Percentiles rank a stretch among this genome's conserved stretches.
phyloP scores from a whole-genome alignment of 1,140 invertebrate genomes.

The Drosophila burlai region DNA sequence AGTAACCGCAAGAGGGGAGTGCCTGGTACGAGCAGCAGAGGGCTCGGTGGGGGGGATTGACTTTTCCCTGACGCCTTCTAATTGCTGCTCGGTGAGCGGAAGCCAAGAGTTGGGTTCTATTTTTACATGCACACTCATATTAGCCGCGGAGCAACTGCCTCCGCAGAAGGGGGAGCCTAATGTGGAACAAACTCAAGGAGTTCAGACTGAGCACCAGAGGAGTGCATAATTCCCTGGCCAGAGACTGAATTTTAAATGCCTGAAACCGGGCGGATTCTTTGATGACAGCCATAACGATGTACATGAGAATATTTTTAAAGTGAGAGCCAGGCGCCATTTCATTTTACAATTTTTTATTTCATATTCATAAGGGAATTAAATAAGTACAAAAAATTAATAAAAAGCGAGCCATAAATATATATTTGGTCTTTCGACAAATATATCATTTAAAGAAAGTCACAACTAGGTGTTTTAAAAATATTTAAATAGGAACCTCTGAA shows the following conservation, averaged over 20 bases:
- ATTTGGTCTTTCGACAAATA: too few relatives aligned
- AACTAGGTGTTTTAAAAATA: too few relatives aligned
- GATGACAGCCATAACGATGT: constrained; percentile 21
- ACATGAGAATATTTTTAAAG: background rate
- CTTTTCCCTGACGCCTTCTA: constrained; percentile 63
- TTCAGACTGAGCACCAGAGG: background rate
- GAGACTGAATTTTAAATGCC: constrained; percentile 31
- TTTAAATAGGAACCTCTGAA: too few relatives aligned
- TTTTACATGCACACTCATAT: constrained; percentile 56
- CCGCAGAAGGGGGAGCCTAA: constrained; percentile 22
- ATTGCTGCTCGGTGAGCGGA: constrained; percentile 59
- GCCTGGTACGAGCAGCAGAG: background rate
- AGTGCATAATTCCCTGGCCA: constrained; percentile 17
- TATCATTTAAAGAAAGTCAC: too few relatives aligned
- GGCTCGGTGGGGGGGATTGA: background rate
- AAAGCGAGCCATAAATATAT: background rate
- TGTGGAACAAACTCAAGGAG: constrained; percentile 44
- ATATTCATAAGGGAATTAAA: background rate
- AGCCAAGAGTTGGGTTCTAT: constrained; percentile 61
- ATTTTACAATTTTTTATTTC: background rate
- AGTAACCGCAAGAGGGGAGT: constrained; percentile 66
- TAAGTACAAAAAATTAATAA: background rate
- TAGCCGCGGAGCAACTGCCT: constrained; percentile 27
- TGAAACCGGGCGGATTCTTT: constrained; percentile 11
- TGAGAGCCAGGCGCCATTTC: background rate